phyloP scores from a whole-genome alignment of 2,797 vertebrate species.

The Acanthornis magna region DNA sequence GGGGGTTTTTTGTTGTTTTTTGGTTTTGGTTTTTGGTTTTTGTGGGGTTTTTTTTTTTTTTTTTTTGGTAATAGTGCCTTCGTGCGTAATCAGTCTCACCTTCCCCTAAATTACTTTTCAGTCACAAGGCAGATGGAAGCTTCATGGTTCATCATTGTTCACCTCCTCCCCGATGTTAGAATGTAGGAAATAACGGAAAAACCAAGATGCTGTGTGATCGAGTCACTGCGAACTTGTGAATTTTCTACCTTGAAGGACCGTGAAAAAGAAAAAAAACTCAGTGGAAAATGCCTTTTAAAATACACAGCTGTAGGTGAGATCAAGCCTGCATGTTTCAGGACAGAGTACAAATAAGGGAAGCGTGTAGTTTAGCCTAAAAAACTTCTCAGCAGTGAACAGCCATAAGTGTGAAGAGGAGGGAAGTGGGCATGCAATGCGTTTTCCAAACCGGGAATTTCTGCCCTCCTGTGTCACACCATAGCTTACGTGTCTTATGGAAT shows the following conservation, averaged over 20 bases:
- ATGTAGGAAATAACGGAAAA: neutral
- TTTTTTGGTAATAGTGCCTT: neutral
- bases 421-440: fast-evolving
- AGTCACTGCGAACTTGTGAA: neutral
- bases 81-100: neutral
- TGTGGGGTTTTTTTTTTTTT: neutral
- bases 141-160: neutral
- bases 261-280: neutral
- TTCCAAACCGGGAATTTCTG: neutral
- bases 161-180: neutral
- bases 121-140: neutral
- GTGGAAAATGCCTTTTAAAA: neutral
- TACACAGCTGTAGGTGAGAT: neutral
- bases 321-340: neutral
- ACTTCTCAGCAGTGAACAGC: neutral
- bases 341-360: fast-evolving
- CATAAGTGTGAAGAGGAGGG: neutral
- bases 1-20: neutral
- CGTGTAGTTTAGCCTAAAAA: neutral
- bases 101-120: neutral
- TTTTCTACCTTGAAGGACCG: neutral
- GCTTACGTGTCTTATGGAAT: neutral
- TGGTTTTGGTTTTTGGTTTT: too few relatives aligned
- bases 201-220: neutral
- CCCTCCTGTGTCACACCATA: neutral